Base-by-base conservation (phyloP, 1,140 invertebrate species). In the Zelostemma sp. region DNA sequence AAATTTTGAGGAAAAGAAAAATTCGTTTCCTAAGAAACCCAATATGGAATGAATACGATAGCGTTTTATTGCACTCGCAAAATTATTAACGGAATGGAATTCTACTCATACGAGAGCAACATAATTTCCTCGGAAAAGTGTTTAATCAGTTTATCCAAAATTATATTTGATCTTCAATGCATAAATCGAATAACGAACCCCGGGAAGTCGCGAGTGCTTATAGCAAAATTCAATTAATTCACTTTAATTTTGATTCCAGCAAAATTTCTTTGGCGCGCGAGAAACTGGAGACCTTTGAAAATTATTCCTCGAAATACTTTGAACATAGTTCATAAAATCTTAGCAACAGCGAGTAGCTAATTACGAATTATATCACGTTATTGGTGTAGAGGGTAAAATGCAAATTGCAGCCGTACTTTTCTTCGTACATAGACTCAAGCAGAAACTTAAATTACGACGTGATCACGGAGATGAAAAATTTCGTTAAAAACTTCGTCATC, bases 271-370 rank as follows among this genome's bases (percentile, higher is more conserved):
- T 11, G 16, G 43, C 6, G 9, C 43, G 9, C 43, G 17, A 21
- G 43, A 46, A 46, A 46, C 43, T 46, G 18, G 15, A 46, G 43
- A 46, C 17, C 43, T 46, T 46, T 46, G 43, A 19, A 46, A 46
- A 46, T 46, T 46, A 46, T 46, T 21, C 18, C 11, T n/a, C 18
- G 16, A 6, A 3, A 12, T 8, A 17, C 43, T 19, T 19, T 18
- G 16, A 18, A 11, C 43, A 6, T 19, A 19, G 43, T 46, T 17
- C 17, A 46, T 46, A 46, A 46, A 46, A 46, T 46, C 43, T 46
- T 46, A 46, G 43, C 43, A 19, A 46, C 43, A 19, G 43, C 9
- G 18, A 46, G 43, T 46, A 21, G 43, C 43, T 46, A 46, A 46
- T 46, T 21, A 46, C 16, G 9, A 46, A 46, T 46, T 46, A 46